Conservation (phyloP, 1,140 invertebrate species). For the Brachionus koreanus region DNA sequence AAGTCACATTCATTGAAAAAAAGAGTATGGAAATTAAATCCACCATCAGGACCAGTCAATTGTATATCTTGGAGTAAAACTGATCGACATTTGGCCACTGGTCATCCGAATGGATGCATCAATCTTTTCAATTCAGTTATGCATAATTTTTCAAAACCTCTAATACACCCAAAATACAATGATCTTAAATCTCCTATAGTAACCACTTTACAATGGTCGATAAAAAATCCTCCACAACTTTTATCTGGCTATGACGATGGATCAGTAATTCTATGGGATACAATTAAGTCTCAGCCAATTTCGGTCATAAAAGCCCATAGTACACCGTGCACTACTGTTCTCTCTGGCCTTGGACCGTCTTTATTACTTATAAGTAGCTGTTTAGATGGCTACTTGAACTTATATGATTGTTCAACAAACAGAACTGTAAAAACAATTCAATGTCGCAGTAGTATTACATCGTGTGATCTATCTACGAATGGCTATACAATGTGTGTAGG, state of each 20-base stretch:
- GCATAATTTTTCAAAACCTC: not conserved
- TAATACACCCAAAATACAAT: slow-evolving; percentile 3
- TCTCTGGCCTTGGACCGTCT: not conserved
- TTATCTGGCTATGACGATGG: slow-evolving; percentile 31
- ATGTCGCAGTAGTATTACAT: not conserved
- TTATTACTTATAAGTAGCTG: slow-evolving; percentile 5
- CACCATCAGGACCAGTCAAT: not conserved
- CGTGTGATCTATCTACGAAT: slow-evolving; percentile 15
- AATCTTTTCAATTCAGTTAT: not conserved
- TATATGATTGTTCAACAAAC: not conserved
- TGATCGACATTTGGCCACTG: not conserved
- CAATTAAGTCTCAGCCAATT: not conserved
- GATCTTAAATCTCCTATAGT: not conserved
- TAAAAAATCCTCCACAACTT: slow-evolving; percentile 15
- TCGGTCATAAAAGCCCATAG: slow-evolving; percentile 17
- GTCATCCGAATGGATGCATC: not conserved
- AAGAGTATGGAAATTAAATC: slow-evolving; percentile 10
- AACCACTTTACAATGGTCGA: not conserved
- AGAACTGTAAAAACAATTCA: slow-evolving; percentile 26
- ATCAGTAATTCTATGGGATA: slow-evolving; percentile 38
- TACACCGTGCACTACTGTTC: slow-evolving; percentile 2
- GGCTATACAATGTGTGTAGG: not conserved
- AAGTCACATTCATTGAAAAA: slow-evolving; percentile 24
- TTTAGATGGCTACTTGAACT: not conserved
- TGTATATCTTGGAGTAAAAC: slow-evolving; percentile 24